Evolutionary conservation across 37 sponge, comb jelly and placozoan species (phyloP), one percentile per base, ranked within the genome.

Genomic region (Ianthella basta): DNA sequence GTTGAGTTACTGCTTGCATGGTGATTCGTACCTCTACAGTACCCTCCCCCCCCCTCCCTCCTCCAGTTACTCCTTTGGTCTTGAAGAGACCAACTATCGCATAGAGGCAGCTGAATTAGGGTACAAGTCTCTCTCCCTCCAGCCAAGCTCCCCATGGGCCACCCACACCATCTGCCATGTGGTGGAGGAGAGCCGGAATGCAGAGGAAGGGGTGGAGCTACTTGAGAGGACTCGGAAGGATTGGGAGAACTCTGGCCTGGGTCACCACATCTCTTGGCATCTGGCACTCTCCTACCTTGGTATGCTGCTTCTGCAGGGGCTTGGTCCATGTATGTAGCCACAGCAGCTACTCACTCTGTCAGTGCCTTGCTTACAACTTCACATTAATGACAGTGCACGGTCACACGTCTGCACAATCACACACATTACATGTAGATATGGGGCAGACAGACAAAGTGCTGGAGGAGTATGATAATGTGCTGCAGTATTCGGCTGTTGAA

Each of bases 221-320:
- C 80, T 95, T 0, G 80, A 83, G 14, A 82, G 85, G n/a, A 81
- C 85, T 19, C 81, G 88, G 24, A 56, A 73, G 0, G 60, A 90
- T 35, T 95, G 95, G 95, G 77, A 38, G 12, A 53, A 80, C 23
- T 53, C 88, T n/a, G 34, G 55, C 18, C 80, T 86, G 21, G 79
- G 41, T 23, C 55, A n/a, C 30, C 95, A 95, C 86, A 80, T 95
- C 70, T 67, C 88, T 0, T 95, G 95, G 95, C 95, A 95, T 69
- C 80, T 95, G 6, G 24, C 79, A 0, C 86, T 95, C 35, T 89
- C 86, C 72, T 89, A 95, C 41, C 69, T 95, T 30, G 95, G 95
- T 90, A 25, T 44, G 95, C 44, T 34, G 0, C 35, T 33, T 19
- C 39, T 72, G 13, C 36, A 66, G 18, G 15, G n/a, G n/a, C n/a